Evolutionary conservation across 2,113 vertebrate species (phyloP).

Genomic region (Pycnonotus jocosus): DNA sequence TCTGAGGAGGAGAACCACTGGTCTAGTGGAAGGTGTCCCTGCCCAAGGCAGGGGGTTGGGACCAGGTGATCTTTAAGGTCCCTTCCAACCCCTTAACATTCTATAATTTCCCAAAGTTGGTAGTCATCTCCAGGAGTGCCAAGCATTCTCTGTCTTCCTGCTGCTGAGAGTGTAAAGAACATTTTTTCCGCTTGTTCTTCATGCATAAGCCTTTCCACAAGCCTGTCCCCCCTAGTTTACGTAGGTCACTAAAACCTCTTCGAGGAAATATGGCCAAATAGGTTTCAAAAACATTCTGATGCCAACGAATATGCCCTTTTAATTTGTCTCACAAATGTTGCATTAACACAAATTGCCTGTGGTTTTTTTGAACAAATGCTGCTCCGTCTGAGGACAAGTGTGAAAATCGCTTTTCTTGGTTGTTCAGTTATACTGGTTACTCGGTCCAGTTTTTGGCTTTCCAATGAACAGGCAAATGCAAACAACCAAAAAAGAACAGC

Average conservation of each 20-base stretch:
- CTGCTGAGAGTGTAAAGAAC: neutral
- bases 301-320: neutral
- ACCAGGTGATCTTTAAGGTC: neutral
- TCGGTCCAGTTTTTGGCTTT: neutral
- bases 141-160: neutral
- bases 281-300: neutral
- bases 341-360: neutral
- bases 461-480: neutral
- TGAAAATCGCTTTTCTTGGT: neutral
- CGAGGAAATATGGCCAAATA: neutral
- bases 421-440: neutral
- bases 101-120: neutral
- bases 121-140: neutral
- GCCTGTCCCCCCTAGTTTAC: neutral
- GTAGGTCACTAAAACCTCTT: neutral
- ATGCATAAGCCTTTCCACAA: neutral
- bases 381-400: neutral
- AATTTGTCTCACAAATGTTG: neutral
- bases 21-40: neutral
- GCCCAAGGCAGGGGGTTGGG: neutral
- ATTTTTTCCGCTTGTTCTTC: neutral
- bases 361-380: neutral
- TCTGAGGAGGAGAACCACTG: neutral
- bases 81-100: neutral
- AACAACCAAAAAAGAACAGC: neutral